Evolutionary conservation across 2,113 vertebrate species (phyloP).

Genomic region (Callithrix jacchus): DNA sequence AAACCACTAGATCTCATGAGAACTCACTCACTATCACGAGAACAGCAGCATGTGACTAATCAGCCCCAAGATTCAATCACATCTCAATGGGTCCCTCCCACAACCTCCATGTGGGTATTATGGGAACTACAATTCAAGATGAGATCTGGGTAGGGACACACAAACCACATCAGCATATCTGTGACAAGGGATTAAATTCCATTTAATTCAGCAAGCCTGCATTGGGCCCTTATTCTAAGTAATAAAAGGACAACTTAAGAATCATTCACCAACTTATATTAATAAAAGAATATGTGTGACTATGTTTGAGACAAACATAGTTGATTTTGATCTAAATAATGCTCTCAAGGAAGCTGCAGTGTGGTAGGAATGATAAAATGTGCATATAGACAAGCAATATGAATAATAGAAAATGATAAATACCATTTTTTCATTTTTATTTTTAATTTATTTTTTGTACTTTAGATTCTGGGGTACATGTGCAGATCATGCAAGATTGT

Average conservation of each 20-base stretch:
- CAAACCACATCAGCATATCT: not conserved
- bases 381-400: not conserved
- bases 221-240: not conserved
- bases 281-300: not conserved
- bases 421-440: not conserved
- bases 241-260: not conserved
- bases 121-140: too few relatives aligned
- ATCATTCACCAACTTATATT: not conserved
- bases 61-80: too few relatives aligned
- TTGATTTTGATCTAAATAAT: not conserved
- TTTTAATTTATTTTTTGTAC: too few relatives aligned
- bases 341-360: not conserved
- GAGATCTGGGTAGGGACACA: too few relatives aligned
- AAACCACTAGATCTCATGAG: too few relatives aligned
- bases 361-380: not conserved
- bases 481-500: too few relatives aligned
- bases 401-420: not conserved
- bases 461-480: too few relatives aligned
- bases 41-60: too few relatives aligned
- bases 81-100: too few relatives aligned
- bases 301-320: not conserved
- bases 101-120: too few relatives aligned
- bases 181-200: not conserved
- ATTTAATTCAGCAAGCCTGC: not conserved
- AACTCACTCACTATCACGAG: too few relatives aligned